phyloP scores from a whole-genome alignment of 2,797 vertebrate species.

The Channa striata region DNA sequence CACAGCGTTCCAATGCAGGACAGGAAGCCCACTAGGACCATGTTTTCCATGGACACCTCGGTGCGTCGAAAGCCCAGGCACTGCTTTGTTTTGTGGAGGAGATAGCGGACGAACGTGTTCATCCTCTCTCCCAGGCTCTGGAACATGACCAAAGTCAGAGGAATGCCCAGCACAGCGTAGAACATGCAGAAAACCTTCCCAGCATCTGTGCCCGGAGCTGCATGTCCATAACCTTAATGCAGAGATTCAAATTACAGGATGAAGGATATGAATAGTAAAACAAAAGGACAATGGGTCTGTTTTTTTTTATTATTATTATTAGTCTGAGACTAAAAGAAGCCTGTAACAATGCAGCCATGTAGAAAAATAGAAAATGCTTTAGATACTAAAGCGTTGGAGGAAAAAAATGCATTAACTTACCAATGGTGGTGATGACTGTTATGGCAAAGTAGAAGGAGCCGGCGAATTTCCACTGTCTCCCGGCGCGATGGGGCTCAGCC shows the following conservation, averaged over 20 bases:
- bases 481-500: slow-evolving; percentile 91
- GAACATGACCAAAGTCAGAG: slow-evolving; percentile 97
- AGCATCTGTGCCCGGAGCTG: slow-evolving; percentile 93
- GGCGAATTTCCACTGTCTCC: slow-evolving; percentile 94
- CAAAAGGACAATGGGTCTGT: background rate
- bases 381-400: background rate
- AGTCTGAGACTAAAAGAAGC: slow-evolving; percentile 2
- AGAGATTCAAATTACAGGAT: slow-evolving; percentile 5
- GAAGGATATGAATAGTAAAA: background rate
- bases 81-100: slow-evolving; percentile 91
- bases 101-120: slow-evolving; percentile 92
- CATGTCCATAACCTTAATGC: slow-evolving; percentile 92
- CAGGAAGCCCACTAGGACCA: slow-evolving; percentile 95
- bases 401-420: slow-evolving; percentile 81
- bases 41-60: slow-evolving; percentile 95
- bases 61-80: slow-evolving; percentile 89
- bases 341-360: background rate
- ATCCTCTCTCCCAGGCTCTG: slow-evolving; percentile 97
- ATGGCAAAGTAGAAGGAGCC: slow-evolving; percentile 97
- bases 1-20: slow-evolving; percentile 94
- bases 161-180: slow-evolving; percentile 96
- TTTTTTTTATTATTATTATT: background rate
- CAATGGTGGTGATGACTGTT: slow-evolving; percentile 96
- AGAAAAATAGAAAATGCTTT: background rate
- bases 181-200: slow-evolving; percentile 99